Percentiles rank a stretch among this genome's conserved stretches.
Evolutionary conservation across 2,797 vertebrate genomes (phyloP).

Genomic region (Melanotaenia boesemani): DNA sequence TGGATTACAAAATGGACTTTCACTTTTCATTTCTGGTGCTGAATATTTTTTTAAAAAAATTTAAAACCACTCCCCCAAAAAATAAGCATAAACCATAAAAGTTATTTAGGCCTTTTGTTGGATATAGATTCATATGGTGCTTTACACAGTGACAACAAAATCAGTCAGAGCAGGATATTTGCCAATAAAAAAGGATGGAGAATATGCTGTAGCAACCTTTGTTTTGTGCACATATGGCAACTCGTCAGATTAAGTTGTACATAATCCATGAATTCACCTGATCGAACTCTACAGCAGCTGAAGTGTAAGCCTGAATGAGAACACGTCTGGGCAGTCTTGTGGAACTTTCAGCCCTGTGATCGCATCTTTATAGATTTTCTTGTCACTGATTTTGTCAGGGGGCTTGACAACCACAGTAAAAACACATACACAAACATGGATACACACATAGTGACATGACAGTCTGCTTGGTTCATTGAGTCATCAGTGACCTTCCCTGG

Average conservation of each 20-base stretch:
- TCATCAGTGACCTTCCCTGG: constrained; percentile 81
- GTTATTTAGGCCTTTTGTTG: not conserved
- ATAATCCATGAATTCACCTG: constrained; percentile 6
- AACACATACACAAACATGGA: constrained; percentile 28
- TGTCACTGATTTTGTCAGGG: constrained; percentile 56
- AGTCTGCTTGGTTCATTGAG: constrained; percentile 77
- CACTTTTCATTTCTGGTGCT: not conserved
- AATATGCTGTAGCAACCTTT: not conserved
- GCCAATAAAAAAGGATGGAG: not conserved
- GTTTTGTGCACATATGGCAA: not conserved
- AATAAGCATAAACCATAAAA: not conserved
- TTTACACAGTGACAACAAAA: not conserved
- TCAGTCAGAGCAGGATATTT: not conserved
- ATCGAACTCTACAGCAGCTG: not conserved
- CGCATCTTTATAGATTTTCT: constrained; percentile 50
- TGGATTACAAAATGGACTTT: not conserved
- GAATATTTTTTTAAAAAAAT: not conserved
- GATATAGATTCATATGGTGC: not conserved
- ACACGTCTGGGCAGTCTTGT: constrained; percentile 1
- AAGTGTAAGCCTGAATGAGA: constrained; percentile 11
- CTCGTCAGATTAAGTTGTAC: not conserved
- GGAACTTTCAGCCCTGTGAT: constrained; percentile 37
- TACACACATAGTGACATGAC: constrained; percentile 58
- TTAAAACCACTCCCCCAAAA: not conserved
- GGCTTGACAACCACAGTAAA: constrained; percentile 14